A percentile compares a stretch with the other conserved stretches of the same genome.
Evolutionary conservation across 2,113 vertebrate species (phyloP).

Genomic region (Saimiri boliviensis): DNA sequence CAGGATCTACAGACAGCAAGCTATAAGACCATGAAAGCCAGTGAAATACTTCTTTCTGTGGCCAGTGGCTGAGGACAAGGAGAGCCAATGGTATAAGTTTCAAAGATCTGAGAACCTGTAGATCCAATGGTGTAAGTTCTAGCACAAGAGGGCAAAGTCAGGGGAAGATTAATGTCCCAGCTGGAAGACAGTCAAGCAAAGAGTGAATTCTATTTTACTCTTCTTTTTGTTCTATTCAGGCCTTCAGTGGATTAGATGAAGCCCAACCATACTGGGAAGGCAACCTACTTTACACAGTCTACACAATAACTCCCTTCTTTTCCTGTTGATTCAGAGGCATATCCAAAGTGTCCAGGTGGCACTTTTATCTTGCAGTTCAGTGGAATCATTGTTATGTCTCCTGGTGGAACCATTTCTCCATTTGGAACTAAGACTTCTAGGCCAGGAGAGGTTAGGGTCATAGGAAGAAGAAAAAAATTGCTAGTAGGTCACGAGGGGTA

Average conservation of each 20-base stretch:
- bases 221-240: neutral
- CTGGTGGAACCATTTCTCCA: neutral
- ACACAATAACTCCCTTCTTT: neutral
- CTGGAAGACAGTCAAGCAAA: neutral
- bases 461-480: neutral
- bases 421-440: neutral
- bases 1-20: neutral
- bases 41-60: neutral
- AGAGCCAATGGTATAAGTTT: neutral
- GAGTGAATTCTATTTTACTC: neutral
- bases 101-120: no score
- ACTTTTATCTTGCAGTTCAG: neutral
- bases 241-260: neutral
- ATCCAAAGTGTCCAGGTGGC: neutral
- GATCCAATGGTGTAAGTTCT: neutral
- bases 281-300: neutral
- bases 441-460: neutral
- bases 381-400: neutral
- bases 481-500: neutral
- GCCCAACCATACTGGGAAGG: neutral
- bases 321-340: neutral
- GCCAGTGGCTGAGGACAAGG: neutral
- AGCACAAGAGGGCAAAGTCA: neutral
- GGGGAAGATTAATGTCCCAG: neutral
- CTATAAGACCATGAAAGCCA: neutral